phyloP scores from a whole-genome alignment of 2,113 vertebrate species.

The Toxotes jaculatrix region DNA sequence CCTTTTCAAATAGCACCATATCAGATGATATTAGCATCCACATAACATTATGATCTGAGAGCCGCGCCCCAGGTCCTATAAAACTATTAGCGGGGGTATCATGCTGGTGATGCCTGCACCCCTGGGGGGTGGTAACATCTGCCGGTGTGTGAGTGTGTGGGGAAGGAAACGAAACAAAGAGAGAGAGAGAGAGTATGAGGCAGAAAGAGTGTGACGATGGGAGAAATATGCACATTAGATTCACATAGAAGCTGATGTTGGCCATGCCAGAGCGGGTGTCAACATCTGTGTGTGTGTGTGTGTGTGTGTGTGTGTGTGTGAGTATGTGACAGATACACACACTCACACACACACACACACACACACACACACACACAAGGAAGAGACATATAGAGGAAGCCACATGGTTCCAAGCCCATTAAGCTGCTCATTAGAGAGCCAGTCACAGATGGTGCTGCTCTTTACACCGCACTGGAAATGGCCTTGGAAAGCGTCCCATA shows the following conservation, averaged over 20 bases:
- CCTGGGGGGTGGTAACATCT: slow-evolving; percentile 55
- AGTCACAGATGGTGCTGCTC: slow-evolving; percentile 78
- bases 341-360: slow-evolving; percentile 11
- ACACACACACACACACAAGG: slow-evolving; percentile 8
- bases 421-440: slow-evolving; percentile 77
- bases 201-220: slow-evolving; percentile 10
- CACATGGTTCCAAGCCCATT: slow-evolving; percentile 72
- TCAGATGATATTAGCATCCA: slow-evolving; percentile 60
- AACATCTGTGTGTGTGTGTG: slow-evolving; percentile 46
- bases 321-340: slow-evolving; percentile 23
- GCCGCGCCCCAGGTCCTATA: slow-evolving; percentile 54
- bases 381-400: slow-evolving; percentile 50
- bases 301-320: too few relatives aligned
- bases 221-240: slow-evolving; percentile 35
- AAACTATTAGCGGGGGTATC: slow-evolving; percentile 70
- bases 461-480: slow-evolving; percentile 71
- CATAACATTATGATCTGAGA: slow-evolving; percentile 46
- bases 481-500: slow-evolving; percentile 53
- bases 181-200: not conserved
- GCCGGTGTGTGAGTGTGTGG: slow-evolving; percentile 18
- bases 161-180: not conserved
- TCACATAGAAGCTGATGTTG: slow-evolving; percentile 31
- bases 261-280: slow-evolving; percentile 22
- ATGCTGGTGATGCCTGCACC: slow-evolving; percentile 49
- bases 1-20: slow-evolving; percentile 39